phyloP scores from a whole-genome alignment of 2,113 vertebrate species.

The Hemibagrus wyckioides region DNA sequence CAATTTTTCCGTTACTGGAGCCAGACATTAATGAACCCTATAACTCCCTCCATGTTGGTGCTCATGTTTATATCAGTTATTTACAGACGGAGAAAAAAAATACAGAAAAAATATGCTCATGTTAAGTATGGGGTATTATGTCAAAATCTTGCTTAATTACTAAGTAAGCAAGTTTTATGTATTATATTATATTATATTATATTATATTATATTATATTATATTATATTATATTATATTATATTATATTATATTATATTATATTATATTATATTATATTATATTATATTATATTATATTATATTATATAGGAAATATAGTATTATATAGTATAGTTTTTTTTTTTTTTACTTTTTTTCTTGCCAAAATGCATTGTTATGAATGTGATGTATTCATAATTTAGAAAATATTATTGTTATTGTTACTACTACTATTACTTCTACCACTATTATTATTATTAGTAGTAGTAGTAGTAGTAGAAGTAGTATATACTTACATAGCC shows the following conservation, averaged over 20 bases:
- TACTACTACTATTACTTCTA: background rate
- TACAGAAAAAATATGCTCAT: background rate
- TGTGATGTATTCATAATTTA: background rate
- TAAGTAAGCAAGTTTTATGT: background rate
- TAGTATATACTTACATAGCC: background rate
- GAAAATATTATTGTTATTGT: no score
- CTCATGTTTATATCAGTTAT: background rate
- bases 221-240: no score
- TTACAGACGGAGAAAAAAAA: background rate
- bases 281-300: no score
- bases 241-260: no score
- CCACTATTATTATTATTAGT: background rate
- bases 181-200: background rate
- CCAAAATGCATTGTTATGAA: background rate
- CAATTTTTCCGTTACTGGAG: constrained; percentile 31
- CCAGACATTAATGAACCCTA: constrained; percentile 44
- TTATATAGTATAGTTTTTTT: no score
- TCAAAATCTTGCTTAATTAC: background rate
- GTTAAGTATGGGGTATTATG: background rate
- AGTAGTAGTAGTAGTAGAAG: no score
- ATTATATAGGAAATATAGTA: background rate
- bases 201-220: no score
- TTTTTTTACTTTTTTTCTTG: no score
- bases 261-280: no score
- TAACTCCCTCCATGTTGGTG: background rate